A percentile compares a stretch with the other conserved stretches of the same genome.
Conservation (phyloP, 2,888 invertebrate genomes). For the Synergus umbraculus region DNA sequence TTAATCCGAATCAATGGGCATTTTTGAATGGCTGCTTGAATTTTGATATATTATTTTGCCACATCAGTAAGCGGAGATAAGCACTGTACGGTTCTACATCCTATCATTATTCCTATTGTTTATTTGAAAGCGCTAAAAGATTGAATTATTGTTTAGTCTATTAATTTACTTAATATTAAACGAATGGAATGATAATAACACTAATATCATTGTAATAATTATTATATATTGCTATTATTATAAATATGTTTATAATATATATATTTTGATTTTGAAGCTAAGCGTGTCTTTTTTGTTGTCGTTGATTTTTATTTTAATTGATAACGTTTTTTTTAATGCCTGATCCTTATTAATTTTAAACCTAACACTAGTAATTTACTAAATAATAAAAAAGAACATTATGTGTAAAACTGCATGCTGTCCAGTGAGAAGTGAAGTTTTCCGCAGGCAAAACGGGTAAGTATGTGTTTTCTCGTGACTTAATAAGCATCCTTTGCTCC, state of each 20-base stretch:
- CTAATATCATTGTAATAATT: constrained; percentile 76
- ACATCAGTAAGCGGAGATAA: constrained; percentile 45
- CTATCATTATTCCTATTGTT: constrained; percentile 46
- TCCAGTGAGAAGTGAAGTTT: constrained; percentile 33
- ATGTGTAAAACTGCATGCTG: constrained; percentile 32
- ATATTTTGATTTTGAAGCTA: constrained; percentile 58
- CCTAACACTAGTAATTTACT: constrained; percentile 8
- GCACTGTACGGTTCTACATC: constrained; percentile 50
- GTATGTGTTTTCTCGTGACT: constrained; percentile 35
- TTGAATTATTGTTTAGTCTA: constrained; percentile 66
- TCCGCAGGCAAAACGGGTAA: constrained; percentile 17
- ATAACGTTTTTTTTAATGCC: constrained; percentile 39
- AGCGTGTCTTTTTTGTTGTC: constrained; percentile 57
- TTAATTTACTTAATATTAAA: constrained; percentile 76
- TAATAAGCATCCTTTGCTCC: constrained; percentile 34
- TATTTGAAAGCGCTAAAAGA: constrained; percentile 43
- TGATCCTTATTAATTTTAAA: not conserved
- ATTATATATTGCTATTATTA: constrained; percentile 76
- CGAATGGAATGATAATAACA: constrained; percentile 72
- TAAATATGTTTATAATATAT: constrained; percentile 77
- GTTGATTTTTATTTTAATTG: constrained; percentile 47
- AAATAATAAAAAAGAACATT: constrained; percentile 7
- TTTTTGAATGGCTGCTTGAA: constrained; percentile 29
- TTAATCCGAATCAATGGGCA: not conserved
- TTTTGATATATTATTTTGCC: constrained; percentile 25